Evolutionary conservation across 2,113 vertebrate species (phyloP), one percentile per base, ranked within the genome.

Genomic region (Gadus macrocephalus): DNA sequence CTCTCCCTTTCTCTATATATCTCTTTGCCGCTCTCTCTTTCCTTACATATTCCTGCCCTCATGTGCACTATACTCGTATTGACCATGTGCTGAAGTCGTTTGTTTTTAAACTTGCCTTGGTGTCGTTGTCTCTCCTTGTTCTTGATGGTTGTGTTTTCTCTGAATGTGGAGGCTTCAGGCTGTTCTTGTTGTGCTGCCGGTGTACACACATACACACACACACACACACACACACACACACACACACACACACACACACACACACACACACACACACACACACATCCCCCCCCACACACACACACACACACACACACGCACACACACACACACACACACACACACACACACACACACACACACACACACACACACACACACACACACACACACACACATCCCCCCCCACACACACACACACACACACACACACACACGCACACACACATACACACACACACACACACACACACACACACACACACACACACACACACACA

Each of bases 11-110:
- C 31, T 35, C 31, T 7, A 35, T 35, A 35, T 76, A 53, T 64
- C 35, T 62, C 15, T 38, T 73, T 72, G 28, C 55, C 19, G n/a
- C 66, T 9, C 35, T 68, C 19, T 66, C 64, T 76, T 25, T 17
- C 6, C 25, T 53, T 12, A 14, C 49, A 25, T 20, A 15, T 9
- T 55, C 42, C 17, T 14, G 16, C 66, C 7, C 15, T 55, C 20
- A 5, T 15, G 15, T n/a, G 25, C 20, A 2, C 20, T 35, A 35
- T 35, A 35, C 31, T 20, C 60, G 3, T 62, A 62, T 62, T 62
- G 60, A 17, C 60, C 60, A 62, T 58, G 55, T 35, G 31, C 4
- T 35, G 31, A 4, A 35, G 31, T 35, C 6, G 31, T 35, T 35
- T 35, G 31, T 35, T 35, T 35, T 35, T 35, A 35, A 35, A 35